Base-by-base conservation (phyloP, 2,797 vertebrate genomes). In the Dipus sagitta region DNA sequence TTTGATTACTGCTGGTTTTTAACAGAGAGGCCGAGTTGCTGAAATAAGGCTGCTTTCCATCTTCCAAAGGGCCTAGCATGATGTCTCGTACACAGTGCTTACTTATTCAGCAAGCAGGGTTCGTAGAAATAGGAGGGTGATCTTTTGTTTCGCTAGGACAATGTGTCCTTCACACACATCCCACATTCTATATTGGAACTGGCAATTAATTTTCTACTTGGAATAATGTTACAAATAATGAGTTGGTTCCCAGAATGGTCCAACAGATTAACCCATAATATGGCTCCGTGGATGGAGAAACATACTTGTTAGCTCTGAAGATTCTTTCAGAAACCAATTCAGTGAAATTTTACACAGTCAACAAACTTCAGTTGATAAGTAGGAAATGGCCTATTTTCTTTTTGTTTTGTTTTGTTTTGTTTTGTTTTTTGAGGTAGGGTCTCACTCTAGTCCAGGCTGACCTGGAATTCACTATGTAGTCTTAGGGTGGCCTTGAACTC, bases 121-220 rank as follows among this genome's bases (percentile, higher is more conserved):
- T 89, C n/a, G 58, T 80, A 81, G 81, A 74, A 79, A 83, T 17
- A 54, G 76, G 91, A 79, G 52, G 65, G 6, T 52, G 42, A 71
- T 62, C 28, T 92, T 94, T 64, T 64, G 32, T 92, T 92, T 95
- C 60, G 10, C 11, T 64, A 62, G 90, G 79, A 89, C 79, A 75
- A 0, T 47, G 38, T 96, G 96, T 86, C 74, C 92, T 96, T 94
- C 81, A 82, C 88, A 67, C 77, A 42, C 47, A 68, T 28, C 47
- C 80, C 65, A 68, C 28, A 23, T 83, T 91, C 89, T 81, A 14
- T 85, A 58, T 79, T 85, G 67, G 87, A 82, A 54, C 30, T 80
- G 88, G 87, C 87, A 76, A 76, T 91, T 82, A 71, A 78, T 89
- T 87, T 96, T 91, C 87, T 87, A 88, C 62, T 87, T 91, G 84